Evolutionary conservation across 2,113 vertebrate genomes (phyloP).

Genomic region (Taurulus bubalis): DNA sequence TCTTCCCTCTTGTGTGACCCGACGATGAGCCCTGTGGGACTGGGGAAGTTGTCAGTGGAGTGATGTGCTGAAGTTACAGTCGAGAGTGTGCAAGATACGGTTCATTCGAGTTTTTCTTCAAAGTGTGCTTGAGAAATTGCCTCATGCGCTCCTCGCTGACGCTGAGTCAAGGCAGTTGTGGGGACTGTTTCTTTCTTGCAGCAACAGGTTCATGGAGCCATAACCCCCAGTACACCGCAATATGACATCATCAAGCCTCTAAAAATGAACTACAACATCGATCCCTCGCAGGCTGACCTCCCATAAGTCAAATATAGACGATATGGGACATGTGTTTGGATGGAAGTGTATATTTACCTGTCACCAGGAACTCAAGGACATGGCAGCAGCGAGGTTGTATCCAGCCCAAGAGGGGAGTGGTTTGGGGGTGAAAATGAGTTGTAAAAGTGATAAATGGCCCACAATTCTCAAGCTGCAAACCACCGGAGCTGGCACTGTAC

Average conservation of each 20-base stretch:
- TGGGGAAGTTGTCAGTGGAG: conserved; percentile 55
- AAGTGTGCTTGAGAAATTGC: conserved; percentile 24
- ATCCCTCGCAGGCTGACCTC: conserved; percentile 68
- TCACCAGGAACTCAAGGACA: conserved; percentile 74
- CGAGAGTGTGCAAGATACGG: conserved; percentile 1
- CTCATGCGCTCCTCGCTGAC: conserved; percentile 1
- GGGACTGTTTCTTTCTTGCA: conserved; percentile 22
- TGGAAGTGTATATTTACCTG: conserved; percentile 80
- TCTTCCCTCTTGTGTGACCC: conserved; percentile 60
- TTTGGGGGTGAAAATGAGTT: conserved; percentile 76
- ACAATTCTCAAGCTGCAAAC: conserved; percentile 59
- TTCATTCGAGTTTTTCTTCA: conserved; percentile 28
- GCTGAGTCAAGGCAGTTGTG: not conserved
- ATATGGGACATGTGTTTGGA: conserved; percentile 72
- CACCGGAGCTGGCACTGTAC: conserved; percentile 67
- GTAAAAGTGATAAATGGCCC: conserved; percentile 77
- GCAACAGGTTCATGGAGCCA: conserved; percentile 65
- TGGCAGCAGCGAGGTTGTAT: conserved; percentile 55
- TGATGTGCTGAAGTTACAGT: conserved; percentile 53
- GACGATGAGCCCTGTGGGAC: conserved; percentile 67
- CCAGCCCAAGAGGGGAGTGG: conserved; percentile 57
- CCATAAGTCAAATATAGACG: conserved; percentile 71
- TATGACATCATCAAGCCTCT: conserved; percentile 74
- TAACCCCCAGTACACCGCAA: conserved; percentile 51
- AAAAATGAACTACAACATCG: conserved; percentile 74